Conservation (phyloP, 2,113 vertebrate genomes). For the Catharus bicknelli region DNA sequence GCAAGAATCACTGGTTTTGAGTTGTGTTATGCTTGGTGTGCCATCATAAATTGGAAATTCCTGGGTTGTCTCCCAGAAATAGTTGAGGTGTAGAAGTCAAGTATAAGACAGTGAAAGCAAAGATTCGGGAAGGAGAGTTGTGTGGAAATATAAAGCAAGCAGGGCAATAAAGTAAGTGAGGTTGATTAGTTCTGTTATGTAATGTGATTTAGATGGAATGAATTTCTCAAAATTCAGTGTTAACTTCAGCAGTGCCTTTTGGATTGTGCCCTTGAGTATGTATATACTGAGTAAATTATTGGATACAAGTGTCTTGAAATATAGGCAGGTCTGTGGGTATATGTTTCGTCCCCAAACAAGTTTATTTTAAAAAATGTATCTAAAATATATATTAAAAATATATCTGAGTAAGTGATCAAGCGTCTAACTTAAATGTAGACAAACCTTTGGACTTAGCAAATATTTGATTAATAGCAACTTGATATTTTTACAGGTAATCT, state of each 20-base stretch:
- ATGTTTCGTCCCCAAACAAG: neutral
- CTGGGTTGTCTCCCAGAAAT: neutral
- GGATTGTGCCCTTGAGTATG: neutral
- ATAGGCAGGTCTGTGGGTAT: neutral
- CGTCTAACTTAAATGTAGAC: neutral
- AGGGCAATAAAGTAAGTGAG: neutral
- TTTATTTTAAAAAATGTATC: neutral
- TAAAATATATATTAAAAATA: neutral
- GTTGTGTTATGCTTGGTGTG: neutral
- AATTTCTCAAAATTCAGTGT: neutral
- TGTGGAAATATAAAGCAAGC: neutral
- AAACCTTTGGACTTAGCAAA: neutral
- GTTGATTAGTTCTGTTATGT: neutral
- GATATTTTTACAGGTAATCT: slow-evolving; percentile 80
- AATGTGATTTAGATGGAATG: neutral
- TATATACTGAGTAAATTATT: neutral
- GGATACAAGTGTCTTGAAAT: neutral
- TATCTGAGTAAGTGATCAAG: neutral
- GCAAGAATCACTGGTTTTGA: neutral
- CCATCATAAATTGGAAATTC: neutral
- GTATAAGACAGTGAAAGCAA: neutral
- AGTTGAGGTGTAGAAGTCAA: neutral
- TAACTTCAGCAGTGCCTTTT: neutral
- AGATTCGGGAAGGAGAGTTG: neutral
- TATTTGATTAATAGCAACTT: neutral